A percentile compares a stretch with the other conserved stretches of the same genome.
Evolutionary conservation across 2,113 vertebrate species (phyloP).

Genomic region (Ceuthmochares aereus): DNA sequence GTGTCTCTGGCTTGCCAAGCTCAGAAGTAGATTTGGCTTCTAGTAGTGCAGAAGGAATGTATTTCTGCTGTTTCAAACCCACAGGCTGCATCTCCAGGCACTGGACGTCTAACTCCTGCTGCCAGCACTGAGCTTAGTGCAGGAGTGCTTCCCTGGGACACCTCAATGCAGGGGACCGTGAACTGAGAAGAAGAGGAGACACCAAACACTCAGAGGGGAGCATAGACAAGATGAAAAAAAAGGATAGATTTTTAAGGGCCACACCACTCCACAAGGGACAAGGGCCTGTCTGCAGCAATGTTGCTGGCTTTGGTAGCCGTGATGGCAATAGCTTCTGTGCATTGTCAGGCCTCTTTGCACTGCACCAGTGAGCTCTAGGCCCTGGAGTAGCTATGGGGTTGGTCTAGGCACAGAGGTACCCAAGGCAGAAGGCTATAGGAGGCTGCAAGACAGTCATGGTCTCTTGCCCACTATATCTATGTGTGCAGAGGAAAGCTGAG

Average conservation of each 20-base stretch:
- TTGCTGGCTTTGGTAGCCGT: neutral
- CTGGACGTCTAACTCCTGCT: neutral
- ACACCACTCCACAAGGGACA: neutral
- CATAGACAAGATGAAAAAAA: neutral
- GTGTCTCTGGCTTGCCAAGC: neutral
- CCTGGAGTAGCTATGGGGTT: neutral
- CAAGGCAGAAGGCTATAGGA: neutral
- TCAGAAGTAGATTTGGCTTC: neutral
- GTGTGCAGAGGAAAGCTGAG: neutral
- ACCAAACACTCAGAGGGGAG: neutral
- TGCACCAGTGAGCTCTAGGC: neutral
- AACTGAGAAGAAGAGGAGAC: neutral
- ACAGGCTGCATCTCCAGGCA: rapidly evolving
- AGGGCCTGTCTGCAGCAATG: neutral
- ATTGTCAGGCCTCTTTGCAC: neutral
- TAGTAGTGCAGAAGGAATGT: neutral
- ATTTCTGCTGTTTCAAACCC: neutral
- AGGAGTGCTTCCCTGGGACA: neutral
- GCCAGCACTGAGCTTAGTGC: rapidly evolving
- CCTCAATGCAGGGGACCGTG: neutral
- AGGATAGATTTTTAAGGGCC: neutral
- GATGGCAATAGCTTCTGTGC: neutral
- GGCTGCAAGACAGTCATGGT: neutral
- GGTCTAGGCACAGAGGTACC: neutral
- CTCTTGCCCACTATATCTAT: neutral